Percentiles rank a stretch among this genome's conserved stretches.
Evolutionary conservation across 2,113 vertebrate genomes (phyloP).

Genomic region (Symphodus melops): DNA sequence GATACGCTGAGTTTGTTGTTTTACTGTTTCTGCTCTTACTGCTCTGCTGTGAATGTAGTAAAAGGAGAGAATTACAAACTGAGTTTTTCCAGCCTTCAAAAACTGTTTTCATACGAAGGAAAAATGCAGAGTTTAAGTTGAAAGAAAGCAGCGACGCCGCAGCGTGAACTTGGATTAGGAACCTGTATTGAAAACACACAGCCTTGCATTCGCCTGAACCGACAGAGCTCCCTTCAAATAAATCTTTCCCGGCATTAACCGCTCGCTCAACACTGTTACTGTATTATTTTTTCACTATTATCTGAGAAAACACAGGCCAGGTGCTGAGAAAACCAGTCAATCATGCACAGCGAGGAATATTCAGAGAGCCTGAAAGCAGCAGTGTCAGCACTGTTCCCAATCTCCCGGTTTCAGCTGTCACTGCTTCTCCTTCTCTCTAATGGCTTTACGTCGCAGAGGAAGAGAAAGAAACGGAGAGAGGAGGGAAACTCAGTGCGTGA

Average conservation of each 20-base stretch:
- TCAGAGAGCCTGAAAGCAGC: constrained; percentile 37
- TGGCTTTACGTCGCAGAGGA: constrained; percentile 35
- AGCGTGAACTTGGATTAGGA: constrained; percentile 39
- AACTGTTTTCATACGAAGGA: constrained; percentile 10
- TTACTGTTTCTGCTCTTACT: background rate
- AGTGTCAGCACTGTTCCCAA: constrained; percentile 60
- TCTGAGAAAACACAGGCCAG: constrained; percentile 61
- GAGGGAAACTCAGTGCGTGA: constrained; percentile 2
- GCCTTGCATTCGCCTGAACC: constrained; percentile 11
- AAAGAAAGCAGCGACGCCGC: constrained; percentile 27
- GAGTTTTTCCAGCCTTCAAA: constrained; percentile 30
- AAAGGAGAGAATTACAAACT: background rate
- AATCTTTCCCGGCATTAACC: constrained; percentile 37
- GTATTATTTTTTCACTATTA: constrained; percentile 58
- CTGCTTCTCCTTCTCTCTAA: constrained; percentile 37
- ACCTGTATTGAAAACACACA: constrained; percentile 19
- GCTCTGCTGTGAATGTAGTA: constrained; percentile 15
- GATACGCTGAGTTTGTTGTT: background rate
- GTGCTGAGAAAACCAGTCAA: constrained; percentile 63
- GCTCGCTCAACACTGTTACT: constrained; percentile 34
- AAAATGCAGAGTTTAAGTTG: constrained; percentile 35
- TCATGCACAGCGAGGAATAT: constrained; percentile 56
- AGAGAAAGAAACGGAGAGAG: constrained; percentile 1
- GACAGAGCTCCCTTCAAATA: constrained; percentile 17
- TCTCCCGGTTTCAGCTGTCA: constrained; percentile 63